Conservation (phyloP, 2,113 vertebrate genomes). For the Camelus bactrianus region DNA sequence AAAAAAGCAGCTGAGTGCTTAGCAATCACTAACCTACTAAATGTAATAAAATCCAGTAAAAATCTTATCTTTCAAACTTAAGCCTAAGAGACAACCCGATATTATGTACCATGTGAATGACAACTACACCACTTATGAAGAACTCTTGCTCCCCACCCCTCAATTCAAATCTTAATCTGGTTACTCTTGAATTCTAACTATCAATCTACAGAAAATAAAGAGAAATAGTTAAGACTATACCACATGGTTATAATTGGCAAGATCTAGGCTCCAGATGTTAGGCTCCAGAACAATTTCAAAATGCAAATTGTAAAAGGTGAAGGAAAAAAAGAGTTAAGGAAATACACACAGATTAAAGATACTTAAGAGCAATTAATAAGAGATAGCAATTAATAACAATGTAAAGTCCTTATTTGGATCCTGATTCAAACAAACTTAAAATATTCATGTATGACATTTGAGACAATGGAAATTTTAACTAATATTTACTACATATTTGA, state of each 20-base stretch:
- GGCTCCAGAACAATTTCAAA: conserved; percentile 38
- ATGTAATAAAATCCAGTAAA: not conserved
- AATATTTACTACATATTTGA: conserved; percentile 2
- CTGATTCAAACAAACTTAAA: conserved; percentile 44
- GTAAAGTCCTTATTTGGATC: conserved; percentile 20
- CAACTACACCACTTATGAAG: not conserved
- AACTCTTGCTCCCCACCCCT: not conserved
- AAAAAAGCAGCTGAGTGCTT: not conserved
- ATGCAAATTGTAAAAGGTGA: not conserved
- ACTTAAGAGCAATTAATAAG: not conserved
- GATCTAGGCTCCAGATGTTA: not conserved
- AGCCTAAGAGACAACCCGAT: not conserved
- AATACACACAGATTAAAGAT: not conserved
- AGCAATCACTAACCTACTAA: not conserved
- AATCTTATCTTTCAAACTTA: conserved; percentile 2
- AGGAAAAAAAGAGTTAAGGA: not conserved
- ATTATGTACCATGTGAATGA: not conserved
- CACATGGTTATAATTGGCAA: not conserved
- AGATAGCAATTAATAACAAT: not conserved
- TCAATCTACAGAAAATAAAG: not conserved
- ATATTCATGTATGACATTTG: not conserved
- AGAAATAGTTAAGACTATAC: not conserved
- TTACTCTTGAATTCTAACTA: conserved; percentile 46
- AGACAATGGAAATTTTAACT: conserved; percentile 9
- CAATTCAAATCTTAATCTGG: conserved; percentile 25